Evolutionary conservation across 1,140 invertebrate species (phyloP).

Genomic region (Cyphomyrmex costatus): DNA sequence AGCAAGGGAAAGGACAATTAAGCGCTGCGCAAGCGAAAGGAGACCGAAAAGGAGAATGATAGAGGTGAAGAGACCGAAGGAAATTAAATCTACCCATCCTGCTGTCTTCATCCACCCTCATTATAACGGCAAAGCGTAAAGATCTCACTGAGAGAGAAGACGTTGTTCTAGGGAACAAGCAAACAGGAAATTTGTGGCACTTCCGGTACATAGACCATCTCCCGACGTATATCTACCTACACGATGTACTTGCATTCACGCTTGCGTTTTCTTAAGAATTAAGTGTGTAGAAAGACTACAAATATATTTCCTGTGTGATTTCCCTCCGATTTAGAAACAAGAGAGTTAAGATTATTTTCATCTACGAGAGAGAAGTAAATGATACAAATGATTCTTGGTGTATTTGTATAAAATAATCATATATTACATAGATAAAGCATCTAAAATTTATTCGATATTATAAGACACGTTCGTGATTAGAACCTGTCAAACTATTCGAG

Average conservation of each 20-base stretch:
- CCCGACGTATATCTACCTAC: conserved; percentile 22
- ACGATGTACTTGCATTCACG: neutral
- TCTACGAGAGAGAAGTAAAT: neutral
- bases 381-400: neutral
- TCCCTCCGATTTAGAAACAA: neutral
- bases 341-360: neutral
- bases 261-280: neutral
- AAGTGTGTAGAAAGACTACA: neutral
- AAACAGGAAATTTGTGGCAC: conserved; percentile 78
- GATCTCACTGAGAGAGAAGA: conserved; percentile 74
- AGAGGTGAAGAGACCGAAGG: conserved; percentile 59
- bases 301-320: neutral
- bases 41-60: conserved; percentile 33
- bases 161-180: conserved; percentile 74
- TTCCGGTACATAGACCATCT: conserved; percentile 66
- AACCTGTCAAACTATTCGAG: conserved; percentile 12
- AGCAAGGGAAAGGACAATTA: conserved; percentile 76
- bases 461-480: conserved; percentile 13
- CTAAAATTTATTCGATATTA: neutral
- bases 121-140: conserved; percentile 79
- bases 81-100: conserved; percentile 81
- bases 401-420: neutral
- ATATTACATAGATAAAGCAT: neutral
- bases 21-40: neutral
- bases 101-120: conserved; percentile 76